Conservation (phyloP, 2,888 invertebrate species). For the Tuta absoluta region DNA sequence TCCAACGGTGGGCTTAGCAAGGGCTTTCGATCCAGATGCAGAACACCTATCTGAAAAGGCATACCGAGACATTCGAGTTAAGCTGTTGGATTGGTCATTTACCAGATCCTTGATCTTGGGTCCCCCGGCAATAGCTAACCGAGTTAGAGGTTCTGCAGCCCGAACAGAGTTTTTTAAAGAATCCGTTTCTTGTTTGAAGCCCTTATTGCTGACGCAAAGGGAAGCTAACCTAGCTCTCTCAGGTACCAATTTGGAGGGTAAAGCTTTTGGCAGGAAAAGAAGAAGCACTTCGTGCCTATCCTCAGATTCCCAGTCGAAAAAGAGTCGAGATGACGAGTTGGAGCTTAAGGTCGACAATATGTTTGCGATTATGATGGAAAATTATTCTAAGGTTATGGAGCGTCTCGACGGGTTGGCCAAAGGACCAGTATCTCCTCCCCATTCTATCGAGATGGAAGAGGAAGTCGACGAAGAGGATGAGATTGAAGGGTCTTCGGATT, state of each 20-base stretch:
- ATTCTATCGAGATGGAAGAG: too few species aligned
- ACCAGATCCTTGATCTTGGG: slow-evolving; percentile 31
- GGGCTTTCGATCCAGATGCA: slow-evolving; percentile 30
- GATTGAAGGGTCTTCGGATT: too few species aligned
- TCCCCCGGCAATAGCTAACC: slow-evolving; percentile 31
- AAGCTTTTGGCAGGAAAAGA: background rate
- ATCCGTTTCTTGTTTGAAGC: background rate
- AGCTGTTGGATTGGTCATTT: slow-evolving; percentile 24
- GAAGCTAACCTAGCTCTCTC: background rate
- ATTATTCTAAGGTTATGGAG: too few species aligned
- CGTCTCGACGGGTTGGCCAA: too few species aligned
- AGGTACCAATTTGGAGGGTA: background rate
- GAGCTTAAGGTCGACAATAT: too few species aligned
- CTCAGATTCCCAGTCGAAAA: too few species aligned
- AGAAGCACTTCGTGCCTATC: background rate
- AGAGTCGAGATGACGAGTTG: too few species aligned
- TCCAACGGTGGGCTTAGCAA: slow-evolving; percentile 30
- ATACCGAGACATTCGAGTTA: too few species aligned
- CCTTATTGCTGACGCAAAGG: background rate
- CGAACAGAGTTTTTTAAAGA: slow-evolving; percentile 5
- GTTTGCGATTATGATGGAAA: too few species aligned
- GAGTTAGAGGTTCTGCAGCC: slow-evolving; percentile 31
- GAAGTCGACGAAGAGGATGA: too few species aligned
- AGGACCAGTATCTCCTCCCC: too few species aligned
- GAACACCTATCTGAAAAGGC: too few species aligned